A percentile compares a stretch with the other conserved stretches of the same genome.
These are phyloP conservation scores for Eristalinus aeneus DNA, from an alignment of 2,888 invertebrate species.

Conservation along the genomic window DNA sequence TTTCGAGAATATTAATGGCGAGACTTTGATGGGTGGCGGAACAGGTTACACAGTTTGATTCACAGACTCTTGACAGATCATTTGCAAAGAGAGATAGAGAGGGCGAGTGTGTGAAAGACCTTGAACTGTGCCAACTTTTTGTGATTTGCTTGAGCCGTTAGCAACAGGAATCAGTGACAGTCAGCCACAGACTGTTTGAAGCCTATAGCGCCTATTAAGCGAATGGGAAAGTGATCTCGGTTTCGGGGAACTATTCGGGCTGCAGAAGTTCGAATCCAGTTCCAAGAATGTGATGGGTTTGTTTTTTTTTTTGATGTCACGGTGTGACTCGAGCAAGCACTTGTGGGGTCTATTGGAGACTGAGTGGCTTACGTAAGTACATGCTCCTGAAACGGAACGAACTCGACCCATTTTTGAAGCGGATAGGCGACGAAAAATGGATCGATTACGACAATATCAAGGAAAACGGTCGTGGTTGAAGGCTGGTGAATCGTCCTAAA, in stretches of 20 bases:
- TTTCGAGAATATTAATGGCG: not conserved
- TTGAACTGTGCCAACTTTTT: not conserved
- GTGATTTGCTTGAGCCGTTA: not conserved
- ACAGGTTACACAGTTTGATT: not conserved
- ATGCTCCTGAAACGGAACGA: too few species aligned
- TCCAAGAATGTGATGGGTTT: not conserved
- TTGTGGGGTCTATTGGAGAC: too few species aligned
- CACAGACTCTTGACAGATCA: not conserved
- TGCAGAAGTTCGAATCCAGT: too few species aligned
- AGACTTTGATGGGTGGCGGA: not conserved
- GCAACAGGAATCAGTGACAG: not conserved
- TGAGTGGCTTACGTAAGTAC: too few species aligned
- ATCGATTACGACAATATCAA: too few species aligned
- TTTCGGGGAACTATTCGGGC: not conserved
- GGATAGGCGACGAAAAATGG: too few species aligned
- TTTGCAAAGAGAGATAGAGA: not conserved
- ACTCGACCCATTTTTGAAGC: too few species aligned
- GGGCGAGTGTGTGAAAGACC: not conserved
- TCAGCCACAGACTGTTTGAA: not conserved
- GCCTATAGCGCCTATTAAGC: not conserved
- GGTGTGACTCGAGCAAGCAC: too few species aligned
- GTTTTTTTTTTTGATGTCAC: too few species aligned
- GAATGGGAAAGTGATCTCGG: not conserved
- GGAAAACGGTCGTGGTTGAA: too few species aligned
- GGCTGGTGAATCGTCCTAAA: too few species aligned